Evolutionary conservation across 2,888 invertebrate genomes (phyloP), one percentile per base, ranked within the genome.

Genomic region (Campaea margaritaria): DNA sequence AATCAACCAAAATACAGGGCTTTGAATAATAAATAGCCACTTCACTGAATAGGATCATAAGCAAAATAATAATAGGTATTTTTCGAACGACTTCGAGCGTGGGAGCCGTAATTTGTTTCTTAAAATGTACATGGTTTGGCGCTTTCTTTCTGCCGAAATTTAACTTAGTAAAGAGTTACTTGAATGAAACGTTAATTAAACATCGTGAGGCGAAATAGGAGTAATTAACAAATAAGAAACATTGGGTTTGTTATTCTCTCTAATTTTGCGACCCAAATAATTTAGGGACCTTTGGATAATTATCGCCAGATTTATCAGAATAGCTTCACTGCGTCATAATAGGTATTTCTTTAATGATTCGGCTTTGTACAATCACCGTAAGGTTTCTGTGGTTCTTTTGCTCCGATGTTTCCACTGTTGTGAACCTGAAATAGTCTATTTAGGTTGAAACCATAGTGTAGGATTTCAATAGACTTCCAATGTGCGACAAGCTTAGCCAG

Each of bases 21-120:
- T 58, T 50, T 58, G 50, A 50, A 62, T 58, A 62, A 62, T 54
- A 58, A 54, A 54, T 58, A 56, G 55, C 60, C 45, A 55, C 41
- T 36, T 44, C 38, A 48, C 9, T 55, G 60, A 61, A 61, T 61
- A 44, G 38, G 51, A 60, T 60, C 59, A 60, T 54, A 50, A 42
- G 42, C 39, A 61, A 61, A 51, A 36, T 48, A 53, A 45, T 57
- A 58, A 58, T 38, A 52, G 45, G 49, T 21, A 11, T 51, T 36
- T 43, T 60, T 38, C 38, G 8, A 60, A 55, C 39, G 41, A 47
- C 28, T 38, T 21, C 39, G 1, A 42, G 42, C 55, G 49, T 58
- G 38, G 48, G 42, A 14, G 48, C 12, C 44, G 44, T 34, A 48
- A 53, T 58, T 48, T 48, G 42, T 47, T 42, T 39, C 13, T 36